Percentiles rank a stretch among this genome's conserved stretches.
phyloP scores from a whole-genome alignment of 2,113 vertebrate genomes.

The Rattus norvegicus region DNA sequence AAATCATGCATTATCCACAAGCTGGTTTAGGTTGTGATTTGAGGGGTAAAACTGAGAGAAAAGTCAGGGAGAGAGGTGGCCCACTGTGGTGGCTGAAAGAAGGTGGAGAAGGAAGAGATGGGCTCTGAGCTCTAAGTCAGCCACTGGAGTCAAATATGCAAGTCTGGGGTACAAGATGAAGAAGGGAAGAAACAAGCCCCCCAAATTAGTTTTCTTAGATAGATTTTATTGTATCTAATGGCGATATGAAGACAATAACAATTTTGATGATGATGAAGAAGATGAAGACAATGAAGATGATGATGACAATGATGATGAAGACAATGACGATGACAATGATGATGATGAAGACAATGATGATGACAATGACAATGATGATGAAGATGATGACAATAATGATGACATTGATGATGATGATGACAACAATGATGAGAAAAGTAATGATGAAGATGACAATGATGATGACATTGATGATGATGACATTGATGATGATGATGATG shows the following conservation, averaged over 20 bases:
- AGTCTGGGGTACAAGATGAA: not conserved
- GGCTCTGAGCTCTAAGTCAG: not conserved
- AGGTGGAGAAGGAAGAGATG: not conserved
- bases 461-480: no score
- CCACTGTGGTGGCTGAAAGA: not conserved
- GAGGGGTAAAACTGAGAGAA: not conserved
- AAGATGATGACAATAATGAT: not conserved
- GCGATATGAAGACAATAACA: not conserved
- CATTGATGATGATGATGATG: no score
- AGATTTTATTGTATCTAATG: not conserved
- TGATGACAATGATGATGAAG: no score
- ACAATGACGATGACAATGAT: no score
- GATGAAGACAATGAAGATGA: not conserved
- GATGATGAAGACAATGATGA: no score
- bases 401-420: not conserved
- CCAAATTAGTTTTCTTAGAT: constrained; percentile 14
- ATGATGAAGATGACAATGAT: not conserved
- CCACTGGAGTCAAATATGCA: not conserved
- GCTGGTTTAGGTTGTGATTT: not conserved
- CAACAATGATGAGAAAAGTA: no score
- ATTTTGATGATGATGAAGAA: not conserved
- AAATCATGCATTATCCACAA: not conserved
- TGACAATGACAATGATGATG: no score
- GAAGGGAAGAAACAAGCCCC: not conserved
- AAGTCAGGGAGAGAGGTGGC: not conserved